A percentile compares a stretch with the other conserved stretches of the same genome.
Evolutionary conservation across 2,888 invertebrate genomes (phyloP).

Genomic region (Nymphalis urticae): DNA sequence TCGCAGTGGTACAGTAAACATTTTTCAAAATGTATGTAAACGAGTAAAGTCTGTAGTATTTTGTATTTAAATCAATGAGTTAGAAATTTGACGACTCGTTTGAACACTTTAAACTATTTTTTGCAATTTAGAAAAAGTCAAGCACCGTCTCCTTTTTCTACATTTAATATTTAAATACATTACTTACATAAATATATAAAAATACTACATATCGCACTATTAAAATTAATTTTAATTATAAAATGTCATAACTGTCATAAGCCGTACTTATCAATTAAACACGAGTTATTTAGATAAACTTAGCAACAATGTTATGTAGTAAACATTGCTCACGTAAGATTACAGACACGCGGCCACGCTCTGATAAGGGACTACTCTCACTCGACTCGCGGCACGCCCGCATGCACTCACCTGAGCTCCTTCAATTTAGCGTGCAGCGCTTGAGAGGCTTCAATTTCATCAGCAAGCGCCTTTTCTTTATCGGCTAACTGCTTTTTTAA

Average conservation of each 20-base stretch:
- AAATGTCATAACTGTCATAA: neutral
- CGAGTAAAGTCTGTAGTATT: no score
- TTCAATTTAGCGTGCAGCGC: conserved; percentile 89
- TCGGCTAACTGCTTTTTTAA: conserved; percentile 94
- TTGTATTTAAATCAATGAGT: no score
- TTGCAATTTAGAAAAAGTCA: no score
- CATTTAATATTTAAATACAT: no score
- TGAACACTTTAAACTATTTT: no score
- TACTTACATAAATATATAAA: no score
- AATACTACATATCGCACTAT: no score
- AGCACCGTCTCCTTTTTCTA: no score
- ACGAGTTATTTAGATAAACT: neutral
- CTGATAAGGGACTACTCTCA: neutral
- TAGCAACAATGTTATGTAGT: neutral
- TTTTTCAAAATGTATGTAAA: neutral
- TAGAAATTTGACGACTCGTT: no score
- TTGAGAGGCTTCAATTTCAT: conserved; percentile 88
- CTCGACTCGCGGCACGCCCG: neutral
- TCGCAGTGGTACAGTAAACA: neutral
- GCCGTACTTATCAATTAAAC: no score
- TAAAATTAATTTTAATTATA: no score
- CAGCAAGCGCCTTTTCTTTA: conserved; percentile 88
- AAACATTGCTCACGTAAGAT: neutral
- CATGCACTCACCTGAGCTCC: conserved; percentile 82
- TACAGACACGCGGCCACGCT: neutral